Percentiles rank a stretch among this genome's conserved stretches.
Conservation (phyloP, 2,888 invertebrate genomes). For the Drosophila rubida region DNA sequence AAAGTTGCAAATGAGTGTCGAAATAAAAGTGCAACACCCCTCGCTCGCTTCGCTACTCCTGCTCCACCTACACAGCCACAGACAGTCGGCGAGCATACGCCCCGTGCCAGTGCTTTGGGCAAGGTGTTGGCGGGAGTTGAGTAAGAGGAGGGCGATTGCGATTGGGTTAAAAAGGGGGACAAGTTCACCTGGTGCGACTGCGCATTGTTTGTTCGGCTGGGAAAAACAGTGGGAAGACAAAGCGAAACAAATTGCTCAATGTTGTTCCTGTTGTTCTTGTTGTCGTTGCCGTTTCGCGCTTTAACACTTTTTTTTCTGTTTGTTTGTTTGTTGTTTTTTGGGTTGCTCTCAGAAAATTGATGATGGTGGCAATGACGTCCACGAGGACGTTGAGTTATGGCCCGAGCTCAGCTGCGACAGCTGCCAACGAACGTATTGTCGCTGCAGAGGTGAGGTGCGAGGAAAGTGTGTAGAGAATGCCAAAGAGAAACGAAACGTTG, state of each 20-base stretch:
- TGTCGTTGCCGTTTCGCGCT: constrained; percentile 67
- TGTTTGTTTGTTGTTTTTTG: constrained; percentile 3
- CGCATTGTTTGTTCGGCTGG: constrained; percentile 65
- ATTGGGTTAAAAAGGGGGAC: background rate
- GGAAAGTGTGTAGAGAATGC: background rate
- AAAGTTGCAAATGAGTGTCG: constrained; percentile 80
- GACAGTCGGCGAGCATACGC: too few relatives aligned
- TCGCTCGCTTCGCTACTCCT: constrained; percentile 1
- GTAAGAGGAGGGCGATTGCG: background rate
- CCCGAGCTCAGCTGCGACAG: constrained; percentile 63
- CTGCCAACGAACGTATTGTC: constrained; percentile 40
- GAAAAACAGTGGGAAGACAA: constrained; percentile 66
- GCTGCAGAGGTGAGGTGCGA: background rate
- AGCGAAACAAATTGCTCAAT: constrained; percentile 80
- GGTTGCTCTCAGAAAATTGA: constrained; percentile 64
- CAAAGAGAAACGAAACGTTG: background rate
- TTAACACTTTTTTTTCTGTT: constrained; percentile 77
- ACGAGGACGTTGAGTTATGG: constrained; percentile 68
- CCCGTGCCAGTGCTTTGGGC: too few relatives aligned
- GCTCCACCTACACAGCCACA: constrained; percentile 15
- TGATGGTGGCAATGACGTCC: constrained; percentile 55
- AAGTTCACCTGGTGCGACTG: constrained; percentile 56
- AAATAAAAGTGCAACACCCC: constrained; percentile 58
- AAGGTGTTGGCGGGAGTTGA: background rate
- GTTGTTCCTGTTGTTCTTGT: constrained; percentile 44